Conservation (phyloP, 2,113 vertebrate species). For the Trogon melanurus region DNA sequence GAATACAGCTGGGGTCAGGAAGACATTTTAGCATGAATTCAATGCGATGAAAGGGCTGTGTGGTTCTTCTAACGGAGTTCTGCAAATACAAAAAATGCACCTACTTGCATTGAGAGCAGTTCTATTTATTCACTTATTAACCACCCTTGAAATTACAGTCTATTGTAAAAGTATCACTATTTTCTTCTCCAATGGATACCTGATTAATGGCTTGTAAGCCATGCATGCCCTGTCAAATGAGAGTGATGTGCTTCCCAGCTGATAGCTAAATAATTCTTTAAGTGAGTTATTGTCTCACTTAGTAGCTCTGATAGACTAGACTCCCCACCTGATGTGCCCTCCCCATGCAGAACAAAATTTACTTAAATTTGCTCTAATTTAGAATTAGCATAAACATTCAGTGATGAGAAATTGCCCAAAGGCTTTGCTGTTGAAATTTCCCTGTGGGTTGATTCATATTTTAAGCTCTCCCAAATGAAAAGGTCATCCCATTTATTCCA, state of each 20-base stretch:
- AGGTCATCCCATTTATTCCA: slow-evolving; percentile 16
- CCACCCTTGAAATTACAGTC: slow-evolving; percentile 32
- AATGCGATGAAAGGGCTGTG: background rate
- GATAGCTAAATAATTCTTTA: slow-evolving; percentile 18
- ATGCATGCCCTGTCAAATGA: background rate
- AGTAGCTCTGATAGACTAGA: background rate
- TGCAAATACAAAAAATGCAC: background rate
- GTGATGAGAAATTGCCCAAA: background rate
- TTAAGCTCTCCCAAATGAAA: slow-evolving; percentile 1
- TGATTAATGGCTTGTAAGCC: slow-evolving; percentile 29
- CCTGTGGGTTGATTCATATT: background rate
- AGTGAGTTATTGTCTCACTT: background rate
- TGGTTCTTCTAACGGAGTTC: background rate
- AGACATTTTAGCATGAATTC: slow-evolving; percentile 9
- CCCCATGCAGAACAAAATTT: background rate
- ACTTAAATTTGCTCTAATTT: slow-evolving; percentile 2
- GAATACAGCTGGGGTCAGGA: background rate
- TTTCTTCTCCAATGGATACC: slow-evolving; percentile 16
- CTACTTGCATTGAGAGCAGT: background rate
- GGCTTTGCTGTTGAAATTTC: background rate
- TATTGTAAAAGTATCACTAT: slow-evolving; percentile 25
- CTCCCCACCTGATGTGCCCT: background rate
- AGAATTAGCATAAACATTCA: slow-evolving; percentile 1
- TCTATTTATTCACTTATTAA: slow-evolving; percentile 53
- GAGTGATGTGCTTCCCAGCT: background rate